Evolutionary conservation across 2,113 vertebrate genomes (phyloP).

Genomic region (Eudyptes chrysolophus): DNA sequence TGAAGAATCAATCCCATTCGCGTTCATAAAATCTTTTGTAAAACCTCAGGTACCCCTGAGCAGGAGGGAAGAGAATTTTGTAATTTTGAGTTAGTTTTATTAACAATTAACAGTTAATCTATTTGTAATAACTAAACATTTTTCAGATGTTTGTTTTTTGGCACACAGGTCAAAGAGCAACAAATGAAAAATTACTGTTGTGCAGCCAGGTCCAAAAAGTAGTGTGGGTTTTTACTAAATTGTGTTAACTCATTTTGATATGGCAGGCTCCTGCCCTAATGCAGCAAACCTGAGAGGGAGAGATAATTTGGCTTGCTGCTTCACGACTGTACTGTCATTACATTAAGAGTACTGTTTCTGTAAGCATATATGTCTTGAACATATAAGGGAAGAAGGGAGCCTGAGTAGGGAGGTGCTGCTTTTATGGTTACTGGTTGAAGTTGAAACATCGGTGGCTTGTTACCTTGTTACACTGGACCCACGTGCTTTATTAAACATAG

Average conservation of each 20-base stretch:
- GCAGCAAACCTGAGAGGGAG: background rate
- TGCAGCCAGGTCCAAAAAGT: background rate
- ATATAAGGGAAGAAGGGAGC: background rate
- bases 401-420: background rate
- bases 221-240: background rate
- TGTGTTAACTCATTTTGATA: background rate
- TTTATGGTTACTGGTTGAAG: background rate
- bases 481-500: background rate
- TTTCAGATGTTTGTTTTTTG: background rate
- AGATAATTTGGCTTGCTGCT: background rate
- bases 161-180: background rate
- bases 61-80: background rate
- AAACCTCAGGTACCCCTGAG: background rate
- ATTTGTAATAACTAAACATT: background rate
- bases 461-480: background rate
- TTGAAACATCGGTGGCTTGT: background rate
- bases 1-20: background rate
- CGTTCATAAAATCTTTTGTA: background rate
- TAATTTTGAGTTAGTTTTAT: background rate
- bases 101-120: background rate
- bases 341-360: background rate
- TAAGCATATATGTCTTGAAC: background rate
- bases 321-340: background rate
- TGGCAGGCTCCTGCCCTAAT: background rate
- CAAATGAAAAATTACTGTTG: background rate